Evolutionary conservation across 2,888 invertebrate genomes (phyloP).

Genomic region (Thumatha senex): DNA sequence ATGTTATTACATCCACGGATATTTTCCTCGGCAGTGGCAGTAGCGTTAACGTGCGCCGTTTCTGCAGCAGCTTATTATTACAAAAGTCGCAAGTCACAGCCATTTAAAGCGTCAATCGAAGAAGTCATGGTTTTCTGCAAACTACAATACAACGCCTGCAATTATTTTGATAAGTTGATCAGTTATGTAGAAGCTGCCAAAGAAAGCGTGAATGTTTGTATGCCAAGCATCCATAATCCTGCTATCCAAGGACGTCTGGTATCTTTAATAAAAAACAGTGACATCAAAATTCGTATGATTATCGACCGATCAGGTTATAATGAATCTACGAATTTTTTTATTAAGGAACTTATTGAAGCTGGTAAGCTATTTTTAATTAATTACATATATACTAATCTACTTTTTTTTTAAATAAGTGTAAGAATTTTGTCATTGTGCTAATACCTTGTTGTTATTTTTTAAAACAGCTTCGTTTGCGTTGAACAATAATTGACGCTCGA

Average conservation of each 20-base stretch:
- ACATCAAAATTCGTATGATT: constrained; percentile 66
- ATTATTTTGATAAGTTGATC: constrained; percentile 74
- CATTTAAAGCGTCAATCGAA: constrained; percentile 50
- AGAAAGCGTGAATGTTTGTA: constrained; percentile 67
- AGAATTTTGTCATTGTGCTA: too few species aligned
- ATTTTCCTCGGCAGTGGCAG: constrained; percentile 66
- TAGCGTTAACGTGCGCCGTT: constrained; percentile 70
- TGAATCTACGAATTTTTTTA: constrained; percentile 65
- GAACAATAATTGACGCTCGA: too few species aligned
- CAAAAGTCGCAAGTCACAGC: constrained; percentile 53
- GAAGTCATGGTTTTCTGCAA: constrained; percentile 81
- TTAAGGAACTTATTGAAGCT: constrained; percentile 68
- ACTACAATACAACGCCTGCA: constrained; percentile 70
- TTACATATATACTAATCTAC: too few species aligned
- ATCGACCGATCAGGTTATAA: constrained; percentile 70
- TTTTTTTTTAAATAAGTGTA: too few species aligned
- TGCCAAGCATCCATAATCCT: constrained; percentile 77
- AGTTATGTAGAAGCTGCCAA: constrained; percentile 71
- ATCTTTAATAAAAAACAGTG: constrained; percentile 59
- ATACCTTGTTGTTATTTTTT: too few species aligned
- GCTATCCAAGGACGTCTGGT: constrained; percentile 73
- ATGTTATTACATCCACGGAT: constrained; percentile 69
- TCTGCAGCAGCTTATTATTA: constrained; percentile 73
- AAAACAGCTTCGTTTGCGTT: too few species aligned
- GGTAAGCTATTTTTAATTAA: constrained; percentile 49